Percentiles rank a stretch among this genome's conserved stretches.
phyloP scores from a whole-genome alignment of 2,113 vertebrate genomes.

The Anarhynchus alexandrinus region DNA sequence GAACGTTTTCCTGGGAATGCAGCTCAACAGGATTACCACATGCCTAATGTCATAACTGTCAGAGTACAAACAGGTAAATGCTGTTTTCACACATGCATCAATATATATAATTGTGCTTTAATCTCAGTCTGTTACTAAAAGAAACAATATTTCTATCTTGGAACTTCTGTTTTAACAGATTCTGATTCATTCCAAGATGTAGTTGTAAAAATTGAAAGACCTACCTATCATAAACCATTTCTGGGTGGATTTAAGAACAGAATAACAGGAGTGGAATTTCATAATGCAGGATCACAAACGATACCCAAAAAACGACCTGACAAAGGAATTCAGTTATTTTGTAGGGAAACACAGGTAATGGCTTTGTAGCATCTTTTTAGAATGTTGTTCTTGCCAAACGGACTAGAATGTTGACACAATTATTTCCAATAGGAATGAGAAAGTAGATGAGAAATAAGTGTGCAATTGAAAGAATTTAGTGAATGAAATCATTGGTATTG shows the following conservation, averaged over 20 bases:
- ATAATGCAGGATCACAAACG: slow-evolving; percentile 89
- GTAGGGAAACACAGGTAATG: slow-evolving; percentile 86
- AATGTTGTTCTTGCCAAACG: neutral
- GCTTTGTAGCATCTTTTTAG: neutral
- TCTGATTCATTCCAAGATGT: slow-evolving; percentile 70
- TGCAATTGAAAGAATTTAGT: neutral
- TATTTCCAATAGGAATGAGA: neutral
- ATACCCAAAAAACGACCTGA: slow-evolving; percentile 69
- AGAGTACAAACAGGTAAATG: slow-evolving; percentile 78
- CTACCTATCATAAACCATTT: slow-evolving; percentile 80
- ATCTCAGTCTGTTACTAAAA: neutral
- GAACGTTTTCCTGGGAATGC: slow-evolving; percentile 47
- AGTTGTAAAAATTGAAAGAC: slow-evolving; percentile 82
- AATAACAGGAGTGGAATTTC: slow-evolving; percentile 82
- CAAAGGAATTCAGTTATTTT: slow-evolving; percentile 68
- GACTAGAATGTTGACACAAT: neutral
- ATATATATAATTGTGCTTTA: neutral
- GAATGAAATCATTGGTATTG: neutral
- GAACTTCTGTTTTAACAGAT: slow-evolving; percentile 64
- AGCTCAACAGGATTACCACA: slow-evolving; percentile 64
- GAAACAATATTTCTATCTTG: neutral
- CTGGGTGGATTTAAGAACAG: slow-evolving; percentile 89
- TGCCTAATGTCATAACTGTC: slow-evolving; percentile 83
- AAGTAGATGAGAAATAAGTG: neutral
- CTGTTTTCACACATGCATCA: neutral